These are phyloP conservation scores for Aporrectodea caliginosa DNA, from an alignment of 1,140 invertebrate species.

Conservation along the genomic window DNA sequence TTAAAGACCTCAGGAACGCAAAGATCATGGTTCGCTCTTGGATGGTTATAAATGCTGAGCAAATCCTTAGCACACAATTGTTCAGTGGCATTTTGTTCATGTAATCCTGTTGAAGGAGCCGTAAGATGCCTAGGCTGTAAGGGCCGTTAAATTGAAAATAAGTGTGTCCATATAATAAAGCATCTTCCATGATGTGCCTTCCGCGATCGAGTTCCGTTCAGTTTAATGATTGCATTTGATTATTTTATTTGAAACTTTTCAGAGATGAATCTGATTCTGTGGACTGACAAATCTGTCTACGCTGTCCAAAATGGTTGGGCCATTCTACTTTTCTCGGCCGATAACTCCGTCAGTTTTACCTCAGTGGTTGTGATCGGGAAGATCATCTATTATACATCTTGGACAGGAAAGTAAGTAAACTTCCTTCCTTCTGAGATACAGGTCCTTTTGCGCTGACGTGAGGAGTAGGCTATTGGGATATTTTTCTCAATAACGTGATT, in stretches of 20 bases:
- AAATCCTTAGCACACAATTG: neutral
- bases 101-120: neutral
- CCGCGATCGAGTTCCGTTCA: neutral
- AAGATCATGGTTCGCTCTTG: neutral
- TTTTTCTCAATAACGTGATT: neutral
- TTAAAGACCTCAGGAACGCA: neutral
- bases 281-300: neutral
- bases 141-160: neutral
- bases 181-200: no score
- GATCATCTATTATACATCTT: neutral
- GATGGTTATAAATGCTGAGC: neutral
- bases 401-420: neutral
- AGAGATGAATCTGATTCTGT: neutral
- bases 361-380: neutral
- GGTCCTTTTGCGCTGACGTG: no score
- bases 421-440: neutral
- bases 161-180: no score
- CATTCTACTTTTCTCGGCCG: neutral
- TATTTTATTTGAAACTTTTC: neutral
- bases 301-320: neutral
- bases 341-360: neutral
- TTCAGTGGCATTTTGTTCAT: neutral
- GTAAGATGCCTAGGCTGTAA: neutral
- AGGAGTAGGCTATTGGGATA: no score
- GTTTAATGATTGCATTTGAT: neutral